Conservation (phyloP, 1,140 invertebrate genomes). For the Bombus affinis region DNA sequence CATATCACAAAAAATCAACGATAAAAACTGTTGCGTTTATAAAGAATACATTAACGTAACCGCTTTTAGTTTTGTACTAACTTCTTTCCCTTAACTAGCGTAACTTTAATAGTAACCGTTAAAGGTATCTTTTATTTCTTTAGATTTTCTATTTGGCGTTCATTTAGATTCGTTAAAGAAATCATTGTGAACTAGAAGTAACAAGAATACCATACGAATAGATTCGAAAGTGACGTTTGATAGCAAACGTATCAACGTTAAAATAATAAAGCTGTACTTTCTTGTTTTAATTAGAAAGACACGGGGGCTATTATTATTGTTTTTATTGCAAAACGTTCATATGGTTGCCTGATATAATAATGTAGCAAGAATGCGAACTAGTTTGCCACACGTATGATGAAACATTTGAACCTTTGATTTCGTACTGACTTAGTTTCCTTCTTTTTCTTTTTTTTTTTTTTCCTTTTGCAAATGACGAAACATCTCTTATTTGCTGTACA, state of each 20-base stretch:
- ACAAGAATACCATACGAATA: not conserved
- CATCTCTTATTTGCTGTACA: not conserved
- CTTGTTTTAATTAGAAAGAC: not conserved
- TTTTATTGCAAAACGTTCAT: constrained; percentile 19
- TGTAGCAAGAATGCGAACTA: not conserved
- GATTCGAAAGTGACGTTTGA: constrained; percentile 13
- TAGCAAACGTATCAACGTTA: not conserved
- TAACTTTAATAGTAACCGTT: not conserved
- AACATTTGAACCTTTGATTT: constrained; percentile 5
- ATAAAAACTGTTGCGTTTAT: not conserved
- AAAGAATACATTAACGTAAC: not conserved
- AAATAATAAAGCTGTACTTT: not conserved
- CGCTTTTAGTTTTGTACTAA: too few species aligned
- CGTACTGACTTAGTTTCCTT: not conserved
- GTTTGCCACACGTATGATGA: constrained; percentile 10
- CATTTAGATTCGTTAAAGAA: constrained; percentile 15
- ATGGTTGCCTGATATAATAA: not conserved
- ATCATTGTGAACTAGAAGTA: not conserved
- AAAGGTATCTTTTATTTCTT: not conserved
- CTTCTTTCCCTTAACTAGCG: not conserved
- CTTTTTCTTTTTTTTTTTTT: too few species aligned
- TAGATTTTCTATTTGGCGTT: not conserved
- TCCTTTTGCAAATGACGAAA: constrained; percentile 15
- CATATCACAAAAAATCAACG: not conserved
- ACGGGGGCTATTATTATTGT: not conserved